Base-by-base conservation (phyloP, 2,113 vertebrate genomes). In the Beaufortia kweichowensis region DNA sequence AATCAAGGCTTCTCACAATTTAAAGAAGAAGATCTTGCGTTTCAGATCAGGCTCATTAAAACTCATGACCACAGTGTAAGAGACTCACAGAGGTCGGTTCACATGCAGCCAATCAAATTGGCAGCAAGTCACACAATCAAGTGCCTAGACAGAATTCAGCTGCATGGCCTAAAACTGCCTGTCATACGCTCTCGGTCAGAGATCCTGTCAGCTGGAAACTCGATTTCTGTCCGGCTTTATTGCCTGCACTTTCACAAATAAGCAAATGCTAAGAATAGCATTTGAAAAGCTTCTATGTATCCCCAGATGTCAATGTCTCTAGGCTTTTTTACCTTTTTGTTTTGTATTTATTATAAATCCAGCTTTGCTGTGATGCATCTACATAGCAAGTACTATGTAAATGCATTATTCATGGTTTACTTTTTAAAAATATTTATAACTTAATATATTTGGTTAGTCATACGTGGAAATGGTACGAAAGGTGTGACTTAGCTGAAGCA, bases 11-110 rank as follows among this genome's bases (percentile, higher is more conserved):
- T 98, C 97, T 0, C 96, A 95, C 62, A 95, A 95, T 85, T 93
- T 99, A 84, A 99, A 99, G 91, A 99, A 94, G 91, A 98, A 95
- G 81, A 98, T 99, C 83, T 92, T 98, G 0, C 91, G 94, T 78
- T 97, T 97, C 88, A 90, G 94, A 50, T 95, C 95, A 0, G 96
- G 96, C 56, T 97, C 96, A 1, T 87, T 99, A 80, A 98, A 96
- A 81, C 92, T 98, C 77, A 99, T 99, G 96, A 99, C 96, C 0
- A 99, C 96, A 0, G 94, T 99, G 39, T 98, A 91, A 96, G 46
- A 48, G 68, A 61, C 43, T 79, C 55, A 33, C 41, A 17, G 10
- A 50, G 69, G 67, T 63, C 62, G 50, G 56, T 56, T 78, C 31
- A 57, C 71, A 68, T 73, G 59, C 29, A 77, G 79, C 77, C 84